A percentile compares a stretch with the other conserved stretches of the same genome.
Evolutionary conservation across 2,888 invertebrate genomes (phyloP).

Genomic region (Salticus scenicus): DNA sequence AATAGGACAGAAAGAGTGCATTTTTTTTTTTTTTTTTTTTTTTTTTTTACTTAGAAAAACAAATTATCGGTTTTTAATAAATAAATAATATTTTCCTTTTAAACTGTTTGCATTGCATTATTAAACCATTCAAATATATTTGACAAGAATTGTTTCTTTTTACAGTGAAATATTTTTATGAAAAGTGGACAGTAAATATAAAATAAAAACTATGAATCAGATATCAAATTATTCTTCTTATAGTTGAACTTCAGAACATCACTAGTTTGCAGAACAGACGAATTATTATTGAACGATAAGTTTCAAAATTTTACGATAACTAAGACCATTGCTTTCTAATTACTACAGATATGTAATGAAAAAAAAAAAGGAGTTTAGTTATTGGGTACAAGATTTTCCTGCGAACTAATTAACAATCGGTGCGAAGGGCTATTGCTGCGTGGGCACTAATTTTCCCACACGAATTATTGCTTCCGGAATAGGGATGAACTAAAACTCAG

Average conservation of each 20-base stretch:
- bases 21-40: too few relatives aligned
- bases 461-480: constrained; percentile 65
- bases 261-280: not conserved
- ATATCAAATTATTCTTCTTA: not conserved
- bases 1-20: too few relatives aligned
- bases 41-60: too few relatives aligned
- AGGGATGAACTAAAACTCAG: constrained; percentile 57
- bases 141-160: too few relatives aligned
- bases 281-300: constrained; percentile 51
- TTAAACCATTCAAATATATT: too few relatives aligned
- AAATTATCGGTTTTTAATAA: too few relatives aligned
- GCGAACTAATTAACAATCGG: constrained; percentile 62
- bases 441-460: constrained; percentile 60
- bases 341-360: constrained; percentile 60
- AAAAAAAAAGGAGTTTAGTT: constrained; percentile 60
- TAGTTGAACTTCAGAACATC: not conserved
- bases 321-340: constrained; percentile 65
- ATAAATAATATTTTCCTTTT: too few relatives aligned
- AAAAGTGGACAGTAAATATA: too few relatives aligned
- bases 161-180: too few relatives aligned
- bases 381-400: constrained; percentile 60
- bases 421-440: constrained; percentile 54
- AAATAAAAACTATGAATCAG: not conserved
- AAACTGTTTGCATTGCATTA: too few relatives aligned
- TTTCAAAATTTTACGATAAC: constrained; percentile 59